Conservation (phyloP, 2,113 vertebrate genomes). For the Addax nasomaculatus region DNA sequence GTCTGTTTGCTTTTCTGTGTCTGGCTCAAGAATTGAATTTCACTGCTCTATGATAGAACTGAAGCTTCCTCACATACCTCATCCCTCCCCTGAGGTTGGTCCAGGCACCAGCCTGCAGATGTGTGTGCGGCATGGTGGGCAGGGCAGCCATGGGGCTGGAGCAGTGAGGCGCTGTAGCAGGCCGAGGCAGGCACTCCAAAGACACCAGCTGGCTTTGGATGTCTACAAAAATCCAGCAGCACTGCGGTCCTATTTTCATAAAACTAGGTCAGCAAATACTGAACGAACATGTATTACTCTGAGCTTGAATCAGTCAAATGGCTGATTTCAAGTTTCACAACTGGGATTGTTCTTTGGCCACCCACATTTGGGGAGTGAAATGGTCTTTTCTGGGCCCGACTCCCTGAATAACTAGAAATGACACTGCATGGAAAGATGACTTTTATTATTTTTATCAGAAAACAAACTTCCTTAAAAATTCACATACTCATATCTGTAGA, state of each 20-base stretch:
- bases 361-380: slow-evolving; percentile 25
- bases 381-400: not conserved
- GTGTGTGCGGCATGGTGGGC: not conserved
- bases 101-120: not conserved
- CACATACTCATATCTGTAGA: slow-evolving; percentile 50
- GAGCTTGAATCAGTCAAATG: not conserved
- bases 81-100: not conserved
- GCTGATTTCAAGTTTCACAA: slow-evolving; percentile 36
- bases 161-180: not conserved
- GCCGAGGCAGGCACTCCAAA: not conserved
- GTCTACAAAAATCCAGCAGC: not conserved
- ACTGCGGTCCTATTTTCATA: not conserved
- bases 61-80: not conserved
- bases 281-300: not conserved
- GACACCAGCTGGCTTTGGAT: not conserved
- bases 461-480: slow-evolving; percentile 61
- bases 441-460: slow-evolving; percentile 59
- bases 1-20: not conserved
- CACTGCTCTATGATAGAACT: not conserved
- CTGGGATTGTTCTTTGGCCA: slow-evolving; percentile 7
- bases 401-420: slow-evolving; percentile 45
- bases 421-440: slow-evolving; percentile 40
- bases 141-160: not conserved
- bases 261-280: not conserved
- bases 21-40: not conserved